Percentiles rank a stretch among this genome's conserved stretches.
phyloP scores from a whole-genome alignment of 2,797 vertebrate species.

The Syngnathus acus region DNA sequence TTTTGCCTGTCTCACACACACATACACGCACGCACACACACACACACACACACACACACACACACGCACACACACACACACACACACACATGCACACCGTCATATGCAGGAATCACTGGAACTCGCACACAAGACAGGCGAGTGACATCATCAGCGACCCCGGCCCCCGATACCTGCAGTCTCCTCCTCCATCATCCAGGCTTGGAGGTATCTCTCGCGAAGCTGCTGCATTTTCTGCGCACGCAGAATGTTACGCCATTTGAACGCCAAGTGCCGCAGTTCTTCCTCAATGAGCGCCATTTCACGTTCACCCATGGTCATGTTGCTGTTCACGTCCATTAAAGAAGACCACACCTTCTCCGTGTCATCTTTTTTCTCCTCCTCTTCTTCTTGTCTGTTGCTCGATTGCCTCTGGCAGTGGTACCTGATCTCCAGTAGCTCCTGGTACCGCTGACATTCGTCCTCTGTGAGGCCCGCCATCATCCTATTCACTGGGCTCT shows the following conservation, averaged over 20 bases:
- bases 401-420: slow-evolving; percentile 73
- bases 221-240: slow-evolving; percentile 85
- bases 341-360: slow-evolving; percentile 7
- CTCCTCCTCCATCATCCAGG: slow-evolving; percentile 79
- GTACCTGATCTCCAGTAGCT: slow-evolving; percentile 75
- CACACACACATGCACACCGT: too few relatives aligned
- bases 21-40: too few relatives aligned
- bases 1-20: too few relatives aligned
- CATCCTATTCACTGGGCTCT: slow-evolving; percentile 28
- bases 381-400: slow-evolving; percentile 2
- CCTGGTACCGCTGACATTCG: slow-evolving; percentile 73
- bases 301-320: slow-evolving; percentile 63
- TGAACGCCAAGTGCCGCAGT: slow-evolving; percentile 82
- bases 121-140: too few relatives aligned
- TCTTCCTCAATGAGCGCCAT: slow-evolving; percentile 80
- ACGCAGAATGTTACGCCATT: slow-evolving; percentile 80
- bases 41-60: too few relatives aligned
- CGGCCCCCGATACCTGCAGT: slow-evolving; percentile 16
- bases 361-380: not conserved
- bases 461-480: slow-evolving; percentile 77
- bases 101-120: too few relatives aligned
- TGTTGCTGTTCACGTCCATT: slow-evolving; percentile 63
- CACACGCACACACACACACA: too few relatives aligned
- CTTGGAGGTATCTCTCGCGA: slow-evolving; percentile 78
- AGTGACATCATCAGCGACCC: too few relatives aligned